Conservation (phyloP, 2,888 invertebrate species). For the Lepidocyrtinus sp. region DNA sequence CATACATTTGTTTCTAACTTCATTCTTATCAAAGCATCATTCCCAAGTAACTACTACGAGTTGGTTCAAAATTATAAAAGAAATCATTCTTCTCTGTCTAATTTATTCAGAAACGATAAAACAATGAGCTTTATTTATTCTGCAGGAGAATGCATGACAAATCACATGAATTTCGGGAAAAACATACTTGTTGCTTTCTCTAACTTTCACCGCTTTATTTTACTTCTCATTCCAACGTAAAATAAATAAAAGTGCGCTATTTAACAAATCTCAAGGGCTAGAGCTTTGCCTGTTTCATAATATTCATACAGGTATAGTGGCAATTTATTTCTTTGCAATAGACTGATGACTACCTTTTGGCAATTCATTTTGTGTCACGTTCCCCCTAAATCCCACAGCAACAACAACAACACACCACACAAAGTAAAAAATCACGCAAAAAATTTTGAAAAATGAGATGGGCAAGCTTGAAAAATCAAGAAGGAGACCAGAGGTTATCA, state of each 20-base stretch:
- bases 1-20: background rate
- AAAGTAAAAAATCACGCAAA: background rate
- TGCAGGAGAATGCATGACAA: constrained; percentile 37
- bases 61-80: background rate
- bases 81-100: background rate
- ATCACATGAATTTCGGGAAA: constrained; percentile 33
- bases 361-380: background rate
- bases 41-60: constrained; percentile 27
- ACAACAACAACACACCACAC: background rate
- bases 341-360: background rate
- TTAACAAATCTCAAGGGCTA: background rate
- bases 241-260: background rate
- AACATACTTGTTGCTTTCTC: background rate
- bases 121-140: background rate
- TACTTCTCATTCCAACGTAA: background rate
- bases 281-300: background rate
- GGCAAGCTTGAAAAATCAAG: background rate
- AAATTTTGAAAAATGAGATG: background rate
- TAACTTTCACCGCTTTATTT: too few species aligned
- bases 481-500: background rate
- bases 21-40: constrained; percentile 36
- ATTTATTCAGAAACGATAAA: background rate
- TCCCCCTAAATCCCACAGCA: background rate
- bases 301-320: too few species aligned
- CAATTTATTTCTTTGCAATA: too few species aligned